Evolutionary conservation across 2,888 invertebrate species (phyloP), one percentile per base, ranked within the genome.

Genomic region (Alloplasta piceator): DNA sequence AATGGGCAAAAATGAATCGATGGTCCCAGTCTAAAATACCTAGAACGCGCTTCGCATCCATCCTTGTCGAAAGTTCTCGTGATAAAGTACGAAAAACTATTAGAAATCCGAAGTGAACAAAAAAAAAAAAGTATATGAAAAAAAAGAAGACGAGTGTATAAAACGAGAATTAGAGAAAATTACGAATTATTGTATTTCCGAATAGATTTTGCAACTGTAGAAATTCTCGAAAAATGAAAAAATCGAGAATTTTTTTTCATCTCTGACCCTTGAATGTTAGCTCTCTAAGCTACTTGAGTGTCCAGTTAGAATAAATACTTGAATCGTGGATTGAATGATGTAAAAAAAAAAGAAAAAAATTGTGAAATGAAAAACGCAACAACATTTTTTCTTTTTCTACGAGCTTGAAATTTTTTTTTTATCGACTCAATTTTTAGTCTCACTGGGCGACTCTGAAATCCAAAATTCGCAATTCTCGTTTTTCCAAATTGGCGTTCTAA

Each of bases 191-290:
- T 75, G 80, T 80, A 71, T 71, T 58, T 80, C 80, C 75, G 3
- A 26, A 71, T 80, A 80, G 75, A 80, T 80, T 80, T 80, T 80
- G 80, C 80, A 80, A 80, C 75, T 80, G 64, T 75, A 80, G 80
- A 80, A 75, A 75, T 7, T 14, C 26, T 55, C 39, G 43, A 71
- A 9, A 14, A 67, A 36, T 52, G 52, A 16, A 39, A 50, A 10
- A 43, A 58, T 41, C 50, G 74, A 46, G 52, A 55, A 26, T 26
- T 26, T 71, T 68, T 66, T 60, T 75, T 80, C 70, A 71, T 80
- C 70, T 60, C 26, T 52, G 50, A 10, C 55, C 26, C 26, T 3
- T 64, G 63, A 43, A 74, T 79, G 68, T 55, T 71, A 80, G 64
- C 70, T 75, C 70, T 67, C 61, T 66, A 55, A 55, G 39, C 26